These are phyloP conservation scores for Drosophila biarmipes DNA, from an alignment of 1,140 invertebrate species.

Conservation along the genomic window DNA sequence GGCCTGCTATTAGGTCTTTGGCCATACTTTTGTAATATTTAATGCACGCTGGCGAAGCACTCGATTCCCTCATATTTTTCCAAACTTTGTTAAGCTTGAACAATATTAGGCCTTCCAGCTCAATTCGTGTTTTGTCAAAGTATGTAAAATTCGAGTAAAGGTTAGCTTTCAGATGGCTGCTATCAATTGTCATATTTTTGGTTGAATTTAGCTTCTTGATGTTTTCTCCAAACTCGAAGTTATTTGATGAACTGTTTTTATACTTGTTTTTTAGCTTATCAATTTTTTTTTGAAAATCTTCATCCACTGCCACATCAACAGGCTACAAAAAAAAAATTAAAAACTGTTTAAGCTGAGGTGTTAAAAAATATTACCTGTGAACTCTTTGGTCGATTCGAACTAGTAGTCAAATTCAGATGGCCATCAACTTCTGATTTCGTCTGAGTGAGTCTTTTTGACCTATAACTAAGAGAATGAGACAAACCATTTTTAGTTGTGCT, in stretches of 20 bases:
- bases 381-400: background rate
- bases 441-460: background rate
- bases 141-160: constrained; percentile 1
- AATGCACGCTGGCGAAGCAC: background rate
- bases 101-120: background rate
- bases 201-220: background rate
- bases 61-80: background rate
- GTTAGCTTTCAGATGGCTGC: background rate
- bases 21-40: constrained; percentile 1
- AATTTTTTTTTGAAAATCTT: background rate
- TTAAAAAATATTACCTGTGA: background rate
- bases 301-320: too few species aligned
- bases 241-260: background rate
- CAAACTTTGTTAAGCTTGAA: constrained; percentile 3
- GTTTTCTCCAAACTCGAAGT: background rate
- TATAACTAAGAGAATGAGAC: background rate
- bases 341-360: background rate
- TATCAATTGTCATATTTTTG: background rate
- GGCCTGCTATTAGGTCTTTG: background rate
- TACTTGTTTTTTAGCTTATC: background rate
- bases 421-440: background rate
- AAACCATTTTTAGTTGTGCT: background rate
- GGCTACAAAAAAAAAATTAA: background rate
- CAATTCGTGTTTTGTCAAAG: constrained; percentile 3
- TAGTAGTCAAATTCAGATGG: background rate